phyloP scores from a whole-genome alignment of 2,888 invertebrate species.

The Patella ulyssiponensis region DNA sequence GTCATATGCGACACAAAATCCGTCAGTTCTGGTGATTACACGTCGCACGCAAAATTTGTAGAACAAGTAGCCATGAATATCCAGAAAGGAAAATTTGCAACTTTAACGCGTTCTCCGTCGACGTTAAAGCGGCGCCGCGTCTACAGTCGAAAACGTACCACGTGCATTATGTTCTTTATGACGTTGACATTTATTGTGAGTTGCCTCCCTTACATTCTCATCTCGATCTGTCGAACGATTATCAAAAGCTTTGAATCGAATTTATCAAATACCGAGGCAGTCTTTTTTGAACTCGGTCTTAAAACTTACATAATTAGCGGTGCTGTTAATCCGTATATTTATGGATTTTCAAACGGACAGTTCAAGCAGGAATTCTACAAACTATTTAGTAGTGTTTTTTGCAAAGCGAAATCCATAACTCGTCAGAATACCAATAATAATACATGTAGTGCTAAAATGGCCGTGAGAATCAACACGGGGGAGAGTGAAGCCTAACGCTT shows the following conservation, averaged over 20 bases:
- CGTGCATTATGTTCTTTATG: slow-evolving; percentile 41
- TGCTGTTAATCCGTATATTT: slow-evolving; percentile 39
- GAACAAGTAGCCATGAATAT: not conserved
- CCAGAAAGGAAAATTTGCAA: not conserved
- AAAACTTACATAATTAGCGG: slow-evolving; percentile 40
- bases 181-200: slow-evolving; percentile 36
- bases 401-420: not conserved
- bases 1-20: too few species aligned
- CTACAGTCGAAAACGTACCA: slow-evolving; percentile 38
- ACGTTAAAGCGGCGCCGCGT: slow-evolving; percentile 13
- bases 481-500: slow-evolving; percentile 1
- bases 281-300: slow-evolving; percentile 29
- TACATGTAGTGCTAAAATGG: not conserved
- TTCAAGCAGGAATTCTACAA: slow-evolving; percentile 33
- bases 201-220: slow-evolving; percentile 38
- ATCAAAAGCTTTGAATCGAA: not conserved
- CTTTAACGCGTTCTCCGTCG: not conserved
- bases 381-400: not conserved
- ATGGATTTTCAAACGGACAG: slow-evolving; percentile 40
- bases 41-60: not conserved
- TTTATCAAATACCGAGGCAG: slow-evolving; percentile 19
- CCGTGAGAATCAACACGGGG: not conserved
- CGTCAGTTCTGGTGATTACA: not conserved
- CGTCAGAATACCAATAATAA: not conserved
- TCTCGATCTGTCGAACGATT: slow-evolving; percentile 26